These are phyloP conservation scores for Plemyria rubiginata DNA, from an alignment of 2,888 invertebrate genomes.

Conservation along the genomic window DNA sequence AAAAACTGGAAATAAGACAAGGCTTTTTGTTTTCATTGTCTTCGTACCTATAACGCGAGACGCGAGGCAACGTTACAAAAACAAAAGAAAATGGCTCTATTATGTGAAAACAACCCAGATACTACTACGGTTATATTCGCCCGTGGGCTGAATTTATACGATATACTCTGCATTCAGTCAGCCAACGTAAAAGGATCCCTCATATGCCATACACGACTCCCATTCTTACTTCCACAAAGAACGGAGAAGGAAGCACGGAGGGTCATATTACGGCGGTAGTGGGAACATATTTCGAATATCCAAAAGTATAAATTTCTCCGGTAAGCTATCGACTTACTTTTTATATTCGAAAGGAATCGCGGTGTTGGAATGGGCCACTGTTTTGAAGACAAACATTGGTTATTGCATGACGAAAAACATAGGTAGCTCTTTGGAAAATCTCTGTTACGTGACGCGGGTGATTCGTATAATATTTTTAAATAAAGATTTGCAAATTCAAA, in stretches of 20 bases:
- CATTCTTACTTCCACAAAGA: conserved; percentile 12
- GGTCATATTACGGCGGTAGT: conserved; percentile 55
- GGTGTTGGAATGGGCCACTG: conserved; percentile 75
- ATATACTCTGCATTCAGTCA: conserved; percentile 74
- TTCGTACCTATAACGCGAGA: conserved; percentile 78
- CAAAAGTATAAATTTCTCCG: conserved; percentile 82
- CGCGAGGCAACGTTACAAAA: conserved; percentile 76
- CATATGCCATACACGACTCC: conserved; percentile 42
- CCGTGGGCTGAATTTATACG: conserved; percentile 84
- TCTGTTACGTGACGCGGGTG: conserved; percentile 21
- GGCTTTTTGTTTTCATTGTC: conserved; percentile 82
- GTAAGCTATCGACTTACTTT: conserved; percentile 85
- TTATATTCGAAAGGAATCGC: conserved; percentile 79
- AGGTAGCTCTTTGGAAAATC: conserved; percentile 27
- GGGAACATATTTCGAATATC: conserved; percentile 82
- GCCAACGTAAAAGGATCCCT: conserved; percentile 60
- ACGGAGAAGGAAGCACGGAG: conserved; percentile 28
- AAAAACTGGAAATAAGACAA: conserved; percentile 75
- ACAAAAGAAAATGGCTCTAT: conserved; percentile 85
- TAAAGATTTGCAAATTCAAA: background rate
- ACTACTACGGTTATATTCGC: conserved; percentile 81
- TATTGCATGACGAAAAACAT: conserved; percentile 47
- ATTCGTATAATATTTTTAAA: conserved; percentile 13
- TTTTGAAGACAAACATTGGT: conserved; percentile 79
- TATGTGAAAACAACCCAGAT: conserved; percentile 84